Evolutionary conservation across 2,113 vertebrate species (phyloP).

Genomic region (Dicentrarchus labrax): DNA sequence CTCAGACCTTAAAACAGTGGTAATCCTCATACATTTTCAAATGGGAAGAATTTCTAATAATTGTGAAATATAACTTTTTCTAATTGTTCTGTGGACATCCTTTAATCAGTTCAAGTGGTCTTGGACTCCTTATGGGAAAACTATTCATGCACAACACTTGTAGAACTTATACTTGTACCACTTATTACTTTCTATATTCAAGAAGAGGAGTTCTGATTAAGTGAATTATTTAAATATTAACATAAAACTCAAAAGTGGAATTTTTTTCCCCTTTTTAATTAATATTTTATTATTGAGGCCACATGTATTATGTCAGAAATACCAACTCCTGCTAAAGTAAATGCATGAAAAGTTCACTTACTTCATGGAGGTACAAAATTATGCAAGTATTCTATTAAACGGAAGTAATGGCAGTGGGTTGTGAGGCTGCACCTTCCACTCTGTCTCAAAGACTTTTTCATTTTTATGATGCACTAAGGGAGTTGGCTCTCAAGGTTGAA

Average conservation of each 20-base stretch:
- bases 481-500: conserved; percentile 83
- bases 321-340: not conserved
- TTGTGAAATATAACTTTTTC: not conserved
- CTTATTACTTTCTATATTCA: not conserved
- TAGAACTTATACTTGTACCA: not conserved
- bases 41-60: not conserved
- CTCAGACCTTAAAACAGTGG: not conserved
- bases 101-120: not conserved
- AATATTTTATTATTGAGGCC: not conserved
- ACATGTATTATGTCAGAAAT: not conserved
- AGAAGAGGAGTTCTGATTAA: not conserved
- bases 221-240: not conserved
- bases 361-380: conserved; percentile 26
- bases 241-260: conserved; percentile 2
- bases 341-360: conserved; percentile 24
- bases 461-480: conserved; percentile 77
- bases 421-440: conserved; percentile 45
- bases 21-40: not conserved
- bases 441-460: conserved; percentile 63
- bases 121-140: not conserved
- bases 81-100: too few relatives aligned
- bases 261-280: not conserved
- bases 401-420: conserved; percentile 43
- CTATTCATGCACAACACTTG: not conserved
- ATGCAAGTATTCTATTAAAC: conserved; percentile 41